Evolutionary conservation across 2,113 vertebrate genomes (phyloP).

Genomic region (Pachycephala philippinensis): DNA sequence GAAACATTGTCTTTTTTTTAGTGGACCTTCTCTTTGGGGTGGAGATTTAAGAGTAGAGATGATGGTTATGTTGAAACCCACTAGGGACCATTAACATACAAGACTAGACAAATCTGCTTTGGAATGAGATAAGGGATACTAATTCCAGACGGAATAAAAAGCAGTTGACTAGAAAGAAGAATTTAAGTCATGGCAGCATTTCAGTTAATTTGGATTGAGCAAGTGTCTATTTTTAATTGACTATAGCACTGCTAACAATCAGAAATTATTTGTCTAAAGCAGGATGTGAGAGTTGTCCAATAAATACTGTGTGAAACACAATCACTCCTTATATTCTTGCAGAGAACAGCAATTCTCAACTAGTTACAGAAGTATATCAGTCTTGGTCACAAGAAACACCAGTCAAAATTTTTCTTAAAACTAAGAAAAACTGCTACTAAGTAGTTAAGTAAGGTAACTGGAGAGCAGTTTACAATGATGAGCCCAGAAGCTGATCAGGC

Average conservation of each 20-base stretch:
- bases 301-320: not conserved
- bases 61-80: not conserved
- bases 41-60: not conserved
- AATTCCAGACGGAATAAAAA: not conserved
- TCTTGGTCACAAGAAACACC: not conserved
- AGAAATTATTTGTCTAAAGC: not conserved
- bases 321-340: not conserved
- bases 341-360: not conserved
- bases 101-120: not conserved
- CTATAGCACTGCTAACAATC: not conserved
- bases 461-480: not conserved
- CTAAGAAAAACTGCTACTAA: not conserved
- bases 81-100: not conserved
- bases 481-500: not conserved
- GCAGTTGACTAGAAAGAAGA: not conserved
- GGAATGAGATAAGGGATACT: not conserved
- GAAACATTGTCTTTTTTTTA: not conserved
- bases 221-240: not conserved
- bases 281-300: not conserved
- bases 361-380: not conserved
- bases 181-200: not conserved
- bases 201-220: not conserved
- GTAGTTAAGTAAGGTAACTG: not conserved
- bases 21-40: not conserved
- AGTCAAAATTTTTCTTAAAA: not conserved